Evolutionary conservation across 2,113 vertebrate species (phyloP), one percentile per base, ranked within the genome.

Genomic region (Tauraco erythrolophus): DNA sequence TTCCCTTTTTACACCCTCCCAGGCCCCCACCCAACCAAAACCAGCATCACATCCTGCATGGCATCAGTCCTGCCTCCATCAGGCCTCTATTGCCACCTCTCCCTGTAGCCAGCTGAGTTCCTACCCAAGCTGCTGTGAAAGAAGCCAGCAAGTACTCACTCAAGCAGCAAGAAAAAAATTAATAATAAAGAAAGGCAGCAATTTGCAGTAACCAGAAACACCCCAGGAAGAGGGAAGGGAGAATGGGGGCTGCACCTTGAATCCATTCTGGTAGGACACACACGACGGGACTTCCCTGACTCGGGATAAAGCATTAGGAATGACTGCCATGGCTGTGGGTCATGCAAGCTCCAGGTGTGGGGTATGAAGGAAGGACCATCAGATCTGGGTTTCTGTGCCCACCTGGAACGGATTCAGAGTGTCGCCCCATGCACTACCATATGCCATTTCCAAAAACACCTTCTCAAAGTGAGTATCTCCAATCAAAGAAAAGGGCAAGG

Each of bases 371-470:
- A 95, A 95, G 65, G 78, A 89, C 82, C 74, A 1, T 76, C 78
- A 91, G 79, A 96, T 92, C 76, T 91, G 74, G 50, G 68, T 91
- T 80, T 94, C 89, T 97, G 95, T 88, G 94, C 93, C 91, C 88
- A 95, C 83, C 92, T 95, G 89, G 96, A 97, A 98, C 8, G 96
- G 97, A 97, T 98, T 97, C 94, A 97, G 92, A 95, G 87, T 35
- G 78, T 81, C 7, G 78, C 86, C 72, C 92, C 90, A 80, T 66
- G 87, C 79, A 94, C 69, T 89, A 94, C 58, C 85, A 88, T 68
- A 90, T 46, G 75, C 65, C 92, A 96, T 80, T 93, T 95, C 74
- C 86, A 94, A 81, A 94, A 89, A 68, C 91, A 95, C 61, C 77
- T 83, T 82, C 75, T 89, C 74, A 27, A 95, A 90, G 54, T 88